Evolutionary conservation across 2,113 vertebrate genomes (phyloP), one percentile per base, ranked within the genome.

Genomic region (Caloenas nicobarica): DNA sequence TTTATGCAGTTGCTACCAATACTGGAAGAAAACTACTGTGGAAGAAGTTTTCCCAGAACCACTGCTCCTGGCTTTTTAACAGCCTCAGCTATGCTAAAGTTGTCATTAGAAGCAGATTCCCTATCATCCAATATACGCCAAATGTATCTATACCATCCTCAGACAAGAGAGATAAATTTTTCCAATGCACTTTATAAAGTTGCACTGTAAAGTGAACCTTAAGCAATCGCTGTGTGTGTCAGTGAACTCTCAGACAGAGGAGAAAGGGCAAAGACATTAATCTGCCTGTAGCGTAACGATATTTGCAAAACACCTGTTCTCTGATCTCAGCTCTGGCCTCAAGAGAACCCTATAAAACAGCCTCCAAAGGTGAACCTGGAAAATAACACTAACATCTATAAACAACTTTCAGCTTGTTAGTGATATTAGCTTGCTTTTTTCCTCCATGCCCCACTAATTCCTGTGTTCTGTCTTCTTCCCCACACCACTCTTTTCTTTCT

Each of bases 81-180:
- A 25, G 64, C 23, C 64, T 13, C 40, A 14, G 21, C 42, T 23
- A 9, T 11, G 13, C 14, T 34, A 7, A 68, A 36, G 10, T 62
- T 0, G 0, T 57, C 8, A 26, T 13, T 16, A 34, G 31, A 38
- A 66, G 25, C 50, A 48, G 15, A 14, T 70, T 88, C 44, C 17
- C 58, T 73, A 44, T 24, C 19, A 18, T 36, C 15, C 19, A 54
- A 1, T 14, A 88, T 13, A 17, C 19, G 26, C 8, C 16, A 16
- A 38, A 60, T 34, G 24, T 40, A 17, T 31, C 14, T 66, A 10
- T 58, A n/a, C 12, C 25, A 10, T 56, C 16, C 11, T 25, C 0
- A 6, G 50, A 25, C 7, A 56, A 40, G n/a, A 31, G 31, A 13
- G 10, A 11, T 0, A 31, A 50, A 15, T 38, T 24, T 66, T 61